phyloP scores from a whole-genome alignment of 1,140 invertebrate species.

The Telenomus remus region DNA sequence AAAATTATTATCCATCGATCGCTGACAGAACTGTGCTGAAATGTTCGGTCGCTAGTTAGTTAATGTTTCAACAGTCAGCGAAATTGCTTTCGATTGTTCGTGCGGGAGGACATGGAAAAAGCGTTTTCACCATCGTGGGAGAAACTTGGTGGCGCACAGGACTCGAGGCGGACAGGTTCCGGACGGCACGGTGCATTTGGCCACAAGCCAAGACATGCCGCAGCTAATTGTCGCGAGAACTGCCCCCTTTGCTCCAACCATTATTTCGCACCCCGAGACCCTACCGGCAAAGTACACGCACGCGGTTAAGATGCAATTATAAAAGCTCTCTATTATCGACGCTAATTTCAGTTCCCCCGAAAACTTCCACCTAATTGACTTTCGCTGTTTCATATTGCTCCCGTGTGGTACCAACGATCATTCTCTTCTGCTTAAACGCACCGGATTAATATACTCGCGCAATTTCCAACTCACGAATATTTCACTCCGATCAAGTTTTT shows the following conservation, averaged over 20 bases:
- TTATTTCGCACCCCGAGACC: slow-evolving; percentile 65
- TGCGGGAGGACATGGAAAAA: slow-evolving; percentile 48
- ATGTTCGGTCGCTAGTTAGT: slow-evolving; percentile 21
- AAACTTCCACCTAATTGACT: slow-evolving; percentile 54
- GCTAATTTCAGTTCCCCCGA: slow-evolving; percentile 33
- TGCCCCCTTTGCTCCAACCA: slow-evolving; percentile 70
- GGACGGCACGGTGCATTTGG: slow-evolving; percentile 61
- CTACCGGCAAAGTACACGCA: slow-evolving; percentile 33
- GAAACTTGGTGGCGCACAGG: slow-evolving; percentile 40
- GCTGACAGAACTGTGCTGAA: slow-evolving; percentile 13
- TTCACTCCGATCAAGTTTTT: no score
- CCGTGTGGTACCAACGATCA: background rate
- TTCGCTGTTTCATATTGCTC: slow-evolving; percentile 29
- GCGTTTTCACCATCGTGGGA: slow-evolving; percentile 28
- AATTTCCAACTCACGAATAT: no score
- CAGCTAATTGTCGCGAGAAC: slow-evolving; percentile 70
- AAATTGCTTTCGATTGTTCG: slow-evolving; percentile 54
- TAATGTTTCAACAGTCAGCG: slow-evolving; percentile 47
- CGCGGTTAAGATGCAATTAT: slow-evolving; percentile 44
- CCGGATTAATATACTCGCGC: no score
- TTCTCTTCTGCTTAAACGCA: background rate
- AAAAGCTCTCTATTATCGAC: slow-evolving; percentile 53
- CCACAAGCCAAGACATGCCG: slow-evolving; percentile 62
- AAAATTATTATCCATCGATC: slow-evolving; percentile 44
- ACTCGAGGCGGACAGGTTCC: slow-evolving; percentile 37